These are phyloP conservation scores for Cheilosia scutellata DNA, from an alignment of 2,888 invertebrate genomes.

Conservation along the genomic window DNA sequence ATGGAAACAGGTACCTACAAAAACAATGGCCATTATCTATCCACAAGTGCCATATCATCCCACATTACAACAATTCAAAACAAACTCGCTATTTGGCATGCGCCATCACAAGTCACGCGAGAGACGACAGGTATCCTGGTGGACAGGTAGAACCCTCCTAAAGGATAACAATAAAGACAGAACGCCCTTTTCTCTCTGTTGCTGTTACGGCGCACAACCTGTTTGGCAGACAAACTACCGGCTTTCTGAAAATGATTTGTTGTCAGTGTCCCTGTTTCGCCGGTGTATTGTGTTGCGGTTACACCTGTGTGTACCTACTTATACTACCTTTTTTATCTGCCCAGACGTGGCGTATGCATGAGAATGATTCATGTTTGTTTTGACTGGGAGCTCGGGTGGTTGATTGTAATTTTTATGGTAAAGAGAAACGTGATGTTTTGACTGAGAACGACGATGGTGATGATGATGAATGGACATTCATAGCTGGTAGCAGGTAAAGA, in stretches of 20 bases:
- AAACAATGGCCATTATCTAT: not conserved
- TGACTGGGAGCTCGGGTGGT: conserved; percentile 55
- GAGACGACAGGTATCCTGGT: conserved; percentile 21
- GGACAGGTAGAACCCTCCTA: conserved; percentile 52
- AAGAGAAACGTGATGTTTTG: conserved; percentile 63
- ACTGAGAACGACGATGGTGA: conserved; percentile 24
- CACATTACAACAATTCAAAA: not conserved
- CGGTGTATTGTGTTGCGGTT: conserved; percentile 55
- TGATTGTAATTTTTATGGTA: conserved; percentile 58
- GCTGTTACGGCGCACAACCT: conserved; percentile 58
- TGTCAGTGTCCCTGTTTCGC: conserved; percentile 27
- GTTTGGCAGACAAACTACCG: conserved; percentile 44
- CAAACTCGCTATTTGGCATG: conserved; percentile 46
- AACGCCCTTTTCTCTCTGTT: conserved; percentile 64
- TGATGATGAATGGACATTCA: conserved; percentile 64
- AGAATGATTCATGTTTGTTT: conserved; percentile 73
- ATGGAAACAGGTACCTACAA: not conserved
- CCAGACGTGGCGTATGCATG: conserved; percentile 2
- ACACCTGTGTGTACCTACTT: conserved; percentile 51
- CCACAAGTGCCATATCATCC: conserved; percentile 12
- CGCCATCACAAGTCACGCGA: conserved; percentile 36
- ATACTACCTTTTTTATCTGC: conserved; percentile 42
- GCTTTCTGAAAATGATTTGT: conserved; percentile 68
- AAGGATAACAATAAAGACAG: conserved; percentile 63
- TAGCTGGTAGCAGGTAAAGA: conserved; percentile 68